Conservation (phyloP, 2,888 invertebrate genomes). For the Ecliptopera silaceata region DNA sequence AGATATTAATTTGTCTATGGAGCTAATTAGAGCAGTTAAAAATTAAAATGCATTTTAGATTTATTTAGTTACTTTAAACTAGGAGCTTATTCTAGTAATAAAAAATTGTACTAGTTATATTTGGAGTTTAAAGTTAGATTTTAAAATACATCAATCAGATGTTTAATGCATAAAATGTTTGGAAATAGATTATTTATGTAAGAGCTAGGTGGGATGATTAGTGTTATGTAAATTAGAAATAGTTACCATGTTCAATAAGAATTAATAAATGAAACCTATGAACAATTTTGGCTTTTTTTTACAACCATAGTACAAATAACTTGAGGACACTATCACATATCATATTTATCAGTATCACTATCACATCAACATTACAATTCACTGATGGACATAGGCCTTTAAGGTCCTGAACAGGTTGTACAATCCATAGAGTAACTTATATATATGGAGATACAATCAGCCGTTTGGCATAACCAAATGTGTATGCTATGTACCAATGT, state of each 20-base stretch:
- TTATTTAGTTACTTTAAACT: conserved; percentile 31
- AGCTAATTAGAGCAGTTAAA: background rate
- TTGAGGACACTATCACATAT: too few relatives aligned
- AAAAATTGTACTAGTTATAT: background rate
- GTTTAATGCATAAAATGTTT: conserved; percentile 16
- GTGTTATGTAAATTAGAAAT: conserved; percentile 56
- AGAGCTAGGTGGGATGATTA: conserved; percentile 19
- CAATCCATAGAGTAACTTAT: too few relatives aligned
- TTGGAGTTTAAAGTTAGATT: conserved; percentile 18
- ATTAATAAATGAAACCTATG: conserved; percentile 54
- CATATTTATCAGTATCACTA: too few relatives aligned
- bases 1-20: background rate
- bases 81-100: conserved; percentile 25
- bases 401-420: too few relatives aligned
- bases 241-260: conserved; percentile 58
- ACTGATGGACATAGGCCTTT: too few relatives aligned
- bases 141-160: conserved; percentile 30
- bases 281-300: conserved; percentile 38
- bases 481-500: too few relatives aligned
- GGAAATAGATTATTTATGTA: conserved; percentile 18
- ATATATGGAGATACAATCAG: too few relatives aligned
- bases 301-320: too few relatives aligned
- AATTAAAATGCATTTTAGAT: conserved; percentile 53
- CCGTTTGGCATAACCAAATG: too few relatives aligned
- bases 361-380: too few relatives aligned